Evolutionary conservation across 2,113 vertebrate species (phyloP), one percentile per base, ranked within the genome.

Genomic region (Haplochromis vanheusdeni): DNA sequence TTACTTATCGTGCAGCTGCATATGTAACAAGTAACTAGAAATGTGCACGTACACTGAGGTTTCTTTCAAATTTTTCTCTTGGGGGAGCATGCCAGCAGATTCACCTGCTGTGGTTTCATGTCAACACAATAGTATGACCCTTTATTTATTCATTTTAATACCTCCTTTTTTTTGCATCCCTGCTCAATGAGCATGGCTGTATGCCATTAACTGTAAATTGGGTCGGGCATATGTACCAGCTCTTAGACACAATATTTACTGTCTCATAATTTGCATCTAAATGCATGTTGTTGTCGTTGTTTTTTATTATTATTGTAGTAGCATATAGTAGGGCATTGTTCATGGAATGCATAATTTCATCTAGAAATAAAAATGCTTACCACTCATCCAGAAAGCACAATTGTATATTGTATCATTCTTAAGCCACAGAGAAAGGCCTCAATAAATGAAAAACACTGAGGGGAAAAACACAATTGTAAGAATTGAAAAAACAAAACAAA

Each of bases 251-350:
- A 86, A 82, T 82, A 79, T 9, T 45, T 82, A 58, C 54, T 81
- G 73, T 79, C 21, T 82, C 58, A 87, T 82, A 83, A 89, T 89
- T 86, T 87, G 60, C 85, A 90, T 90, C 26, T 82, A 81, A 88
- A 89, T 89, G 17, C 54, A 82, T 13, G 21, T 28, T 47, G 14
- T 47, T 73, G 13, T 9, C 31, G 3, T 70, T 42, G 26, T 9
- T 42, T 9, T 49, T 51, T 37, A 13, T 47, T 26, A 62, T 42
- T 49, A 45, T 52, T 75, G 70, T 16, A 81, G 45, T n/a, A 77
- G 45, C 65, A 11, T 80, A 60, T 12, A 81, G 10, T 8, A 33
- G 16, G 26, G 17, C 45, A 77, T 77, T 77, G 45, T 77, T 42
- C 23, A 81, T 40, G 62, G 54, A 28, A 47, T 58, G 79, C 68